phyloP scores from a whole-genome alignment of 2,888 invertebrate genomes.

The Hemaris fuciformis region DNA sequence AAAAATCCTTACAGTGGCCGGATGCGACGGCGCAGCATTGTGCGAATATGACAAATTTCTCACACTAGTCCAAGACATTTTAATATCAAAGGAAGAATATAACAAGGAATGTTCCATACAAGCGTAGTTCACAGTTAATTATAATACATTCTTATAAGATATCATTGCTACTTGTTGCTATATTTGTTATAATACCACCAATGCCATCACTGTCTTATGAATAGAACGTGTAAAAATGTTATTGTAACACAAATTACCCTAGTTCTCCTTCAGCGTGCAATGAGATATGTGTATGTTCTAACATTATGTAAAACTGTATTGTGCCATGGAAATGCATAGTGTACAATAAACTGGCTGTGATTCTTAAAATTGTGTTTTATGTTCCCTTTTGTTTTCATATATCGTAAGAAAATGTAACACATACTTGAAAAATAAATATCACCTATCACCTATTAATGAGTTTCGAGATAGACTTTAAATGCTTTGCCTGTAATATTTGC shows the following conservation, averaged over 20 bases:
- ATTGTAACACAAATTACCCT: background rate
- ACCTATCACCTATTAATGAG: too few relatives aligned
- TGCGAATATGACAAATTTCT: conserved; percentile 78
- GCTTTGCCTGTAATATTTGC: too few relatives aligned
- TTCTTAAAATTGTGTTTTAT: conserved; percentile 20
- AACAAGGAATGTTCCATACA: conserved; percentile 34
- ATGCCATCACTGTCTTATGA: background rate
- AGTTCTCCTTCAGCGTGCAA: background rate
- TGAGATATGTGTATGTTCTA: background rate
- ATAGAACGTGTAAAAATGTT: background rate
- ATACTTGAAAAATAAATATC: too few relatives aligned
- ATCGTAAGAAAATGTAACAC: background rate
- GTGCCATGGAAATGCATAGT: conserved; percentile 9
- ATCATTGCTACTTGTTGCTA: background rate
- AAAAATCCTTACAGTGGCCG: conserved; percentile 59
- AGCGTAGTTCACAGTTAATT: conserved; percentile 1
- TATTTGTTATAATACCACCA: background rate
- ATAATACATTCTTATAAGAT: too few relatives aligned
- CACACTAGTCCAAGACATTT: conserved; percentile 51
- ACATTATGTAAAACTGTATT: background rate
- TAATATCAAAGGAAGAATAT: conserved; percentile 47
- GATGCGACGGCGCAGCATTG: conserved; percentile 61
- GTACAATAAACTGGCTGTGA: conserved; percentile 59
- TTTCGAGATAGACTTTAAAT: too few relatives aligned
- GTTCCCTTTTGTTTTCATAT: background rate